Percentiles rank a stretch among this genome's conserved stretches.
These are phyloP conservation scores for Lerema accius DNA, from an alignment of 1,140 invertebrate genomes.

Conservation along the genomic window DNA sequence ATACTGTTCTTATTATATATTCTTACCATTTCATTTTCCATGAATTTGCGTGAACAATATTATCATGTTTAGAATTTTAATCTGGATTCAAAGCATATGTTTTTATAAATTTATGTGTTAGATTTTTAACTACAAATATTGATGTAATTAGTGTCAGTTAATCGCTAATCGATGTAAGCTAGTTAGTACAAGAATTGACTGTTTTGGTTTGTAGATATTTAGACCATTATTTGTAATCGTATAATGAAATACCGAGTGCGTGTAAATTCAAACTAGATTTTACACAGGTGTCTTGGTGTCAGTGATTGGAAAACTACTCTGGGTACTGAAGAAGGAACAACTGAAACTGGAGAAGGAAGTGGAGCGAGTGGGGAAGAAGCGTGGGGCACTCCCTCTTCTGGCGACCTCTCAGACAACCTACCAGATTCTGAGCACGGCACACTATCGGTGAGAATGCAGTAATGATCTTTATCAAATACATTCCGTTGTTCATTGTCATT, in stretches of 20 bases:
- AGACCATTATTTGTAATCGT: slow-evolving; percentile 1
- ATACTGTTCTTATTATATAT: slow-evolving; percentile 4
- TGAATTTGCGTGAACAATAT: not conserved
- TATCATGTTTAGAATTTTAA: not conserved
- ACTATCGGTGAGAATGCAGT: slow-evolving; percentile 82
- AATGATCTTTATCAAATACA: slow-evolving; percentile 8
- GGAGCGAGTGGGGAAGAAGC: slow-evolving; percentile 92
- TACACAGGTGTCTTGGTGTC: slow-evolving; percentile 73
- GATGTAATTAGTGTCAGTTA: not conserved
- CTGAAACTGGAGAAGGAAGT: slow-evolving; percentile 89
- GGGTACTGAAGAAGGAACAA: slow-evolving; percentile 88
- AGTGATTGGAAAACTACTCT: slow-evolving; percentile 84
- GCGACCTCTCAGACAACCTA: slow-evolving; percentile 90
- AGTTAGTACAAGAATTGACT: not conserved
- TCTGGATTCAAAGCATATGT: not conserved
- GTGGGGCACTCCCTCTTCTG: slow-evolving; percentile 93
- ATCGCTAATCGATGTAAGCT: not conserved
- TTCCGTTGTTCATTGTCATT: too few species aligned
- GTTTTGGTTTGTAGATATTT: not conserved
- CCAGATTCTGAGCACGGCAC: slow-evolving; percentile 86
- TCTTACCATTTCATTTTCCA: not conserved
- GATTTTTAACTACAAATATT: not conserved
- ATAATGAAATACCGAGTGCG: too few species aligned
- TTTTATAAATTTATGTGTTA: not conserved
- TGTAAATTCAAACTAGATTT: not conserved